Percentiles rank a stretch among this genome's conserved stretches.
Evolutionary conservation across 2,797 vertebrate genomes (phyloP).

Genomic region (Ptychobarbus kaznakovi): DNA sequence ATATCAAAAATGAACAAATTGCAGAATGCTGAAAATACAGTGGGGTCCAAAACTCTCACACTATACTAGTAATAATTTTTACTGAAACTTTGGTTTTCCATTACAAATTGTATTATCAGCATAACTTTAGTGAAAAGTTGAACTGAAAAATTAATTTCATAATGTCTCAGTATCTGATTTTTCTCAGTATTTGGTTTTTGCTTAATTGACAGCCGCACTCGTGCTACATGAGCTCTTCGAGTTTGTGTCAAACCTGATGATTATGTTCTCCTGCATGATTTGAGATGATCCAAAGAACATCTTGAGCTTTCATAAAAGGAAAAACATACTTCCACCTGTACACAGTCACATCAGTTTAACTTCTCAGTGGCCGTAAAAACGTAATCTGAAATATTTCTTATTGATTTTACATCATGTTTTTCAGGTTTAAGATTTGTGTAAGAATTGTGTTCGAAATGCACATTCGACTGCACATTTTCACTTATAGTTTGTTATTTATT

Average conservation of each 20-base stretch:
- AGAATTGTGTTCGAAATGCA: too few species aligned
- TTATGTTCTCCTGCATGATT: not conserved
- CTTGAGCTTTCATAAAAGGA: not conserved
- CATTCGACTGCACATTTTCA: not conserved
- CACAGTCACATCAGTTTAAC: not conserved
- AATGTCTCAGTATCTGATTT: not conserved
- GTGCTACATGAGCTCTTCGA: not conserved
- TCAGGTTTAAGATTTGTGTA: not conserved
- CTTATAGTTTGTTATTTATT: too few species aligned
- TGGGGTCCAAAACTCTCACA: not conserved
- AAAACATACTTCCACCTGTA: not conserved
- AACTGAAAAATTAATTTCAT: not conserved
- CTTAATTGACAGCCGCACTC: not conserved
- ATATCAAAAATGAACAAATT: not conserved
- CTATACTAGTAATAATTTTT: not conserved
- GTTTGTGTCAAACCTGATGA: not conserved
- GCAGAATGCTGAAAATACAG: not conserved
- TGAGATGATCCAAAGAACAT: not conserved
- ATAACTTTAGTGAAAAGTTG: not conserved
- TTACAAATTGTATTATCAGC: not conserved
- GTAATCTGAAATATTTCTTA: not conserved
- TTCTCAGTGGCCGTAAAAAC: not conserved
- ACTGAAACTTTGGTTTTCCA: not conserved
- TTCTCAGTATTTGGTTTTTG: too few species aligned
- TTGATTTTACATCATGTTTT: not conserved